A percentile compares a stretch with the other conserved stretches of the same genome.
Evolutionary conservation across 37 sponge, comb jelly and placozoan genomes (phyloP).

Genomic region (Geodia barretti): DNA sequence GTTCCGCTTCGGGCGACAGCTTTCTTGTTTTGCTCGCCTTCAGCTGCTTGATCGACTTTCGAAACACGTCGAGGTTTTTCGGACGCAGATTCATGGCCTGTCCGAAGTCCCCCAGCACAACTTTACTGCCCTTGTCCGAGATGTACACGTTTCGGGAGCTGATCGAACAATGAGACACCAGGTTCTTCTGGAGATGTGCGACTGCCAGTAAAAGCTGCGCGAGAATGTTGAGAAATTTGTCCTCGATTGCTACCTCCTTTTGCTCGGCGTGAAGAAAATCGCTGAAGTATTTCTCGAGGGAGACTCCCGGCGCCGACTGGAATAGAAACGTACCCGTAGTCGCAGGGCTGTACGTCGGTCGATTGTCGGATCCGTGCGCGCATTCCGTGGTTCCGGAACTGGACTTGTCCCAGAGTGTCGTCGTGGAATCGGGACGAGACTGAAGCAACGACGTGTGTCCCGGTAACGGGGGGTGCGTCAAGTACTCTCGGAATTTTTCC

Average conservation of each 20-base stretch:
- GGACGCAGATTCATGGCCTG: not conserved
- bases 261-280: not conserved
- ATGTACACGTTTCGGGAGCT: slow-evolving; percentile 5
- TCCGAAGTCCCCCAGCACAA: slow-evolving; percentile 22
- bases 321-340: not conserved
- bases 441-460: not conserved
- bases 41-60: not conserved
- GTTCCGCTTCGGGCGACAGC: slow-evolving; percentile 26
- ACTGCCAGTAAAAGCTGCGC: slow-evolving; percentile 40
- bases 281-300: not conserved
- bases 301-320: not conserved
- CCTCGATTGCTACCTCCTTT: not conserved
- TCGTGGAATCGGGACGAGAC: not conserved
- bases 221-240: not conserved
- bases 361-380: not conserved
- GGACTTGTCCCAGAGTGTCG: not conserved
- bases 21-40: not conserved
- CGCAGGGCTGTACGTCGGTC: not conserved
- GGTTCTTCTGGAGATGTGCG: slow-evolving; percentile 30
- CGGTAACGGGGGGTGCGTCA: not conserved
- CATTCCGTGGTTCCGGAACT: not conserved
- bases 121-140: not conserved
- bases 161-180: slow-evolving; percentile 26
- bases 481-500: not conserved
- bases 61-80: slow-evolving; percentile 2